Evolutionary conservation across 2,888 invertebrate species (phyloP).

Genomic region (Amiota communis): DNA sequence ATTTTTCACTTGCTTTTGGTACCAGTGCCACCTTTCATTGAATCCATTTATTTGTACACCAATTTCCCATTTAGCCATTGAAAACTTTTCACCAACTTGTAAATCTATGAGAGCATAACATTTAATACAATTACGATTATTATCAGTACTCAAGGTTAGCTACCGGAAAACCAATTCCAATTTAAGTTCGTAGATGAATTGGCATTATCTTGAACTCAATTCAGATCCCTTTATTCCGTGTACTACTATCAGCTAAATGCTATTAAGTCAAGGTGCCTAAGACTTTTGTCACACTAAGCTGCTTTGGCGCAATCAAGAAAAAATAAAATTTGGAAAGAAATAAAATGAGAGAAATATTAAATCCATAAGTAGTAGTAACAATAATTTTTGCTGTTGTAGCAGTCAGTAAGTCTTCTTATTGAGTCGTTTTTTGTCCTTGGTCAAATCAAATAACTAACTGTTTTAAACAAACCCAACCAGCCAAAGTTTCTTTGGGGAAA

Average conservation of each 20-base stretch:
- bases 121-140: slow-evolving; percentile 20
- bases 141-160: slow-evolving; percentile 13
- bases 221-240: not conserved
- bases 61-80: no score
- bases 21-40: no score
- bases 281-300: not conserved
- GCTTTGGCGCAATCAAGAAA: no score
- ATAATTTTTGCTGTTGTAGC: not conserved
- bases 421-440: no score
- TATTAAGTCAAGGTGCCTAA: slow-evolving; percentile 1
- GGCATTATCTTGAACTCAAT: slow-evolving; percentile 7
- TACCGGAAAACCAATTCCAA: slow-evolving; percentile 10
- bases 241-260: not conserved
- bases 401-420: slow-evolving; percentile 2
- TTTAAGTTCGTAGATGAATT: slow-evolving; percentile 23
- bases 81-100: not conserved
- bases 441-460: no score
- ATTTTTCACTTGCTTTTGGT: no score
- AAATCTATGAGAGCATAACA: slow-evolving; percentile 6
- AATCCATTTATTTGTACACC: no score
- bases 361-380: no score
- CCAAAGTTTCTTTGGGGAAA: no score
- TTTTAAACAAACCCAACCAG: no score
- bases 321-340: no score
- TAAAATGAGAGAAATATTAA: no score